These are phyloP conservation scores for Petrocephalus schoutedeni DNA, from an alignment of 2,797 vertebrate species.

Conservation along the genomic window DNA sequence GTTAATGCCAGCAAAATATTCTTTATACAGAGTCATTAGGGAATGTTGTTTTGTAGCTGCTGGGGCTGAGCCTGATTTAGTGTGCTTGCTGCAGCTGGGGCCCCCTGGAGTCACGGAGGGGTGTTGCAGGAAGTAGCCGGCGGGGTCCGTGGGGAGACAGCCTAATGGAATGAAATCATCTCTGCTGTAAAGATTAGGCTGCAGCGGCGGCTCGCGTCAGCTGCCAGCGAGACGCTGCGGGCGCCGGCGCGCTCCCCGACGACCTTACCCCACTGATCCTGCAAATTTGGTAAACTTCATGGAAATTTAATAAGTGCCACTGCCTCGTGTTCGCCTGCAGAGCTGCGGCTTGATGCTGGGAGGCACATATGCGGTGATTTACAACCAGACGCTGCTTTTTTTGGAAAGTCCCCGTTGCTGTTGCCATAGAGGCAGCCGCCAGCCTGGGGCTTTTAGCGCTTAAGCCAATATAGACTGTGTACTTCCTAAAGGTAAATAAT, in stretches of 20 bases:
- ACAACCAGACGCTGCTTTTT: slow-evolving; percentile 40
- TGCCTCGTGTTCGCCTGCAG: slow-evolving; percentile 50
- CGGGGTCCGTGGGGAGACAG: slow-evolving; percentile 58
- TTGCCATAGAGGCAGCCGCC: slow-evolving; percentile 37
- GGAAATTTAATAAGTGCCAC: slow-evolving; percentile 54
- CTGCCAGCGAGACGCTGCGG: slow-evolving; percentile 48
- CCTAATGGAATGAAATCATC: slow-evolving; percentile 77
- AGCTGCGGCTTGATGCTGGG: slow-evolving; percentile 46
- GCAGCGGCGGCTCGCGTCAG: slow-evolving; percentile 50
- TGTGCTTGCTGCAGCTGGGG: slow-evolving; percentile 48
- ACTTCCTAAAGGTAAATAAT: slow-evolving; percentile 48
- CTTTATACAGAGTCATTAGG: not conserved
- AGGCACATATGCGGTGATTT: slow-evolving; percentile 51
- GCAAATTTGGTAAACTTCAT: slow-evolving; percentile 58
- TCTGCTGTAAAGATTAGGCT: slow-evolving; percentile 68
- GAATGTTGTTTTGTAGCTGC: not conserved
- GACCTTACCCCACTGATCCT: slow-evolving; percentile 56
- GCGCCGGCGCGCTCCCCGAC: slow-evolving; percentile 44
- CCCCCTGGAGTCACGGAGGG: slow-evolving; percentile 41
- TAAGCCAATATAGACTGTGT: slow-evolving; percentile 38
- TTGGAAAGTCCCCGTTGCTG: slow-evolving; percentile 40
- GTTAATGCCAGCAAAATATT: not conserved
- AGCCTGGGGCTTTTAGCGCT: slow-evolving; percentile 43
- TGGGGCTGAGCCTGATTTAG: slow-evolving; percentile 55
- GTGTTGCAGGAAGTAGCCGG: slow-evolving; percentile 40